Evolutionary conservation across 2,113 vertebrate genomes (phyloP).

Genomic region (Potamarius usumacintae): DNA sequence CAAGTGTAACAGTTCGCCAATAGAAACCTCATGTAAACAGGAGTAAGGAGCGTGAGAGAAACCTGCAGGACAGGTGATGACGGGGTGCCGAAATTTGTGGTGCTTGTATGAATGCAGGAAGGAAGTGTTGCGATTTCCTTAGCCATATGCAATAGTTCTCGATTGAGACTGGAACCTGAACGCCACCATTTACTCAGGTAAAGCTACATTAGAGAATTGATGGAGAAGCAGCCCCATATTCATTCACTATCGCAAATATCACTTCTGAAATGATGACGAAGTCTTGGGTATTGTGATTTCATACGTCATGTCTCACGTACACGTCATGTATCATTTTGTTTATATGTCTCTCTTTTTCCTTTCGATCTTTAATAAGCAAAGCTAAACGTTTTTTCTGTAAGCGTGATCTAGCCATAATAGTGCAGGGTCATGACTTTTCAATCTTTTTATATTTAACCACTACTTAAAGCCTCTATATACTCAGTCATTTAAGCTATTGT

Average conservation of each 20-base stretch:
- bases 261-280: conserved; percentile 26
- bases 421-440: conserved; percentile 54
- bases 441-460: conserved; percentile 55
- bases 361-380: conserved; percentile 60
- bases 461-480: conserved; percentile 59
- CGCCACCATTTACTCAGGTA: conserved; percentile 75
- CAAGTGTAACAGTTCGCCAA: conserved; percentile 51
- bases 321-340: conserved; percentile 50
- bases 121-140: conserved; percentile 28
- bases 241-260: conserved; percentile 48
- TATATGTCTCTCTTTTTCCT: conserved; percentile 38
- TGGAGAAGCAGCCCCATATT: conserved; percentile 44
- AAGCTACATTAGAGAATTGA: conserved; percentile 62
- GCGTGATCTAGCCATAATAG: conserved; percentile 52
- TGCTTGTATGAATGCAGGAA: conserved; percentile 21
- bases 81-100: conserved; percentile 26
- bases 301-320: conserved; percentile 64
- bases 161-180: conserved; percentile 64
- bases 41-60: conserved; percentile 47
- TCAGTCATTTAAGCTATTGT: conserved; percentile 53
- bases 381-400: conserved; percentile 49
- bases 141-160: conserved; percentile 51
- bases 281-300: conserved; percentile 16
- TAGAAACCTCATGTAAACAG: conserved; percentile 39
- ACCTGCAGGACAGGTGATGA: conserved; percentile 75